phyloP scores from a whole-genome alignment of 2,113 vertebrate genomes.

The Melanerpes formicivorus region DNA sequence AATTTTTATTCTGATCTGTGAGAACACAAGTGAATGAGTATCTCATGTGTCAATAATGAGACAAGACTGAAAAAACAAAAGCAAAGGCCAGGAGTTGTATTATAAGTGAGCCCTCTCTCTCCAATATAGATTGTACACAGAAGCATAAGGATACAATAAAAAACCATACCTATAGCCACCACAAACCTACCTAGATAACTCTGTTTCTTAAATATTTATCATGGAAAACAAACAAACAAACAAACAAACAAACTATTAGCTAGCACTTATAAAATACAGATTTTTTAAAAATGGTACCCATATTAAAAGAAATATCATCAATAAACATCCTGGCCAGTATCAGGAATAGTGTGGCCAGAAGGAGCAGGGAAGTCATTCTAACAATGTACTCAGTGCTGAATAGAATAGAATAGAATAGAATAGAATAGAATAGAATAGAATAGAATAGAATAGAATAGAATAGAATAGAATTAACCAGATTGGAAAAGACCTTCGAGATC shows the following conservation, averaged over 20 bases:
- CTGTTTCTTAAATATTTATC: background rate
- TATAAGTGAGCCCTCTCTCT: background rate
- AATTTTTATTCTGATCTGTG: background rate
- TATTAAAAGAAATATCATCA: background rate
- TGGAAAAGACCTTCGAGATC: too few relatives aligned
- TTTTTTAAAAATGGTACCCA: accelerated
- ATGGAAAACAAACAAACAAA: too few relatives aligned
- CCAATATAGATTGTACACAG: background rate
- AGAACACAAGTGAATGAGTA: background rate
- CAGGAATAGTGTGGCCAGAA: too few relatives aligned
- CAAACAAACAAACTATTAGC: background rate
- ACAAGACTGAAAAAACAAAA: background rate
- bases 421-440: too few relatives aligned
- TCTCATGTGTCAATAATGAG: background rate
- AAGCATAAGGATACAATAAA: background rate
- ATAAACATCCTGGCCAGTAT: too few relatives aligned
- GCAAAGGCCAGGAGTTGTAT: background rate
- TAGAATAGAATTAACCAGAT: too few relatives aligned
- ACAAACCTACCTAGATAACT: background rate
- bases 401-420: too few relatives aligned
- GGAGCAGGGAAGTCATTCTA: too few relatives aligned
- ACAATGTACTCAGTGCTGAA: too few relatives aligned
- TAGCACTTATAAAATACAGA: background rate
- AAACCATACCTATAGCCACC: background rate
- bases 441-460: too few relatives aligned